phyloP scores from a whole-genome alignment of 2,113 vertebrate genomes.

The Colius striatus region DNA sequence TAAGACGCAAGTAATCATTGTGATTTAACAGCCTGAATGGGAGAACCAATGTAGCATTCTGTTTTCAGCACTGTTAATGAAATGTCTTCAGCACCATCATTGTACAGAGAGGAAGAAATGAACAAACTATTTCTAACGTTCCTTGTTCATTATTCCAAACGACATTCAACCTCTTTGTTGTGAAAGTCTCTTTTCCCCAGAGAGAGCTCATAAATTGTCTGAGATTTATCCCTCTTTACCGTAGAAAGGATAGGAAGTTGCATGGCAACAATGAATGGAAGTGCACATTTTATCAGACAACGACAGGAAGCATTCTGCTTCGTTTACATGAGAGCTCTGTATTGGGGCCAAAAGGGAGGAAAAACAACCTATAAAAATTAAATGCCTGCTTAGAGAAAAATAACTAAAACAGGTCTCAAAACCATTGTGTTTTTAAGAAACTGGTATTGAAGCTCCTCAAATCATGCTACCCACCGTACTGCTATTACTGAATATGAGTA shows the following conservation, averaged over 20 bases:
- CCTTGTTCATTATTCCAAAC: background rate
- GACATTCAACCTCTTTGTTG: background rate
- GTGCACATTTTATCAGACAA: constrained; percentile 74
- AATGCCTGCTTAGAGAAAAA: constrained; percentile 42
- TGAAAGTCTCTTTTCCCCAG: constrained; percentile 53
- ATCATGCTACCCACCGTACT: no score
- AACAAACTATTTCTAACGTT: background rate
- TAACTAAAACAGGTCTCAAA: constrained; percentile 37
- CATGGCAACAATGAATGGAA: constrained; percentile 79
- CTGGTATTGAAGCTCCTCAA: background rate
- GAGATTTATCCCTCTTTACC: constrained; percentile 60
- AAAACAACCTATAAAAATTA: constrained; percentile 14
- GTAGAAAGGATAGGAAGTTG: constrained; percentile 74
- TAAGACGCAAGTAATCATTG: background rate
- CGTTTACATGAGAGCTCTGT: constrained; percentile 59
- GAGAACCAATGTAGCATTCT: background rate
- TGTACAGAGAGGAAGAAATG: background rate
- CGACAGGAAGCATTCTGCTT: constrained; percentile 73
- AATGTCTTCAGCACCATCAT: background rate
- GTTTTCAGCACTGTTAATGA: background rate
- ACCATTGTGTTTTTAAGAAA: constrained; percentile 23
- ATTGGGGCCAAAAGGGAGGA: constrained; percentile 36
- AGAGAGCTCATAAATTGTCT: constrained; percentile 63
- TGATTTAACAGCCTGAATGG: background rate
- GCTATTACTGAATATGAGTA: constrained; percentile 32